phyloP scores from a whole-genome alignment of 1,140 invertebrate species.

The Platorchestia sp. region DNA sequence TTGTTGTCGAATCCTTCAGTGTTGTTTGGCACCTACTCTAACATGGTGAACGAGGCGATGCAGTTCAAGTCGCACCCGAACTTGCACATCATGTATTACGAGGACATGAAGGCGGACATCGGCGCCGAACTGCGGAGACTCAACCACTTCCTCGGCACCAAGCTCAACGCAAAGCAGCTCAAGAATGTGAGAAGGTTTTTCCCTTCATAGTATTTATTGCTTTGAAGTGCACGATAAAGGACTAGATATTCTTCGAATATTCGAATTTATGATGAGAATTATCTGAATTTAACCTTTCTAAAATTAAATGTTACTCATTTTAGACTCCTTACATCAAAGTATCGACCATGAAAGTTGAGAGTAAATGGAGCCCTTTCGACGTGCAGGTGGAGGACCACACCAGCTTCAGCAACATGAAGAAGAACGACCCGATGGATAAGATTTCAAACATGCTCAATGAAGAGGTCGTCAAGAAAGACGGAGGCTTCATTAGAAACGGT shows the following conservation, averaged over 20 bases:
- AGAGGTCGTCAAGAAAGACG: not conserved
- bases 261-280: not conserved
- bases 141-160: constrained; percentile 13
- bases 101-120: constrained; percentile 68
- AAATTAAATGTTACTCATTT: not conserved
- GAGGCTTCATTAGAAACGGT: constrained; percentile 37
- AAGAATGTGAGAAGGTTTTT: not conserved
- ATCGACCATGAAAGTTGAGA: not conserved
- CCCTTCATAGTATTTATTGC: not conserved
- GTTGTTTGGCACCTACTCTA: constrained; percentile 59
- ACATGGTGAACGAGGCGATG: constrained; percentile 67
- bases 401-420: constrained; percentile 31
- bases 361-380: not conserved
- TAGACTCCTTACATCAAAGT: not conserved
- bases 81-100: constrained; percentile 68
- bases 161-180: not conserved
- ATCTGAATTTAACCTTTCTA: not conserved
- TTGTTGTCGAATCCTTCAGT: not conserved
- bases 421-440: not conserved
- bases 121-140: constrained; percentile 13
- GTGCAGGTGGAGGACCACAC: constrained; percentile 11
- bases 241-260: not conserved
- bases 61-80: constrained; percentile 65
- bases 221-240: not conserved
- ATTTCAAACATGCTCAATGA: not conserved